phyloP scores from a whole-genome alignment of 2,113 vertebrate genomes.

The Apteryx mantelli region DNA sequence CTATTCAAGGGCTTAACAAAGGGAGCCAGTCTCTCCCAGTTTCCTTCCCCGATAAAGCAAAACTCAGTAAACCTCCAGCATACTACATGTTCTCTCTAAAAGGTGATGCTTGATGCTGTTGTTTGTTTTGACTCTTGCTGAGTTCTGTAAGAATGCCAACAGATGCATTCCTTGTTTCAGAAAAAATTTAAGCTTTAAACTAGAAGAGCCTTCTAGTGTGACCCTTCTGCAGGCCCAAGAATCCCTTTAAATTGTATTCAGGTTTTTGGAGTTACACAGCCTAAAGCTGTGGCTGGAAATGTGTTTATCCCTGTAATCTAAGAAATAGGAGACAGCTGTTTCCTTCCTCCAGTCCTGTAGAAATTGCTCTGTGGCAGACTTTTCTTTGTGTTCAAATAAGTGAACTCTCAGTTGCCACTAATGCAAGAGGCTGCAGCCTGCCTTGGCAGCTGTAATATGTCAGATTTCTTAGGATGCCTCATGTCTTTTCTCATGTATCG shows the following conservation, averaged over 20 bases:
- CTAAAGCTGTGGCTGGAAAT: constrained; percentile 46
- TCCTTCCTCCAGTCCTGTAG: constrained; percentile 47
- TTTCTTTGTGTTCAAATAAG: constrained; percentile 40
- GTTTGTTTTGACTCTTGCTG: constrained; percentile 13
- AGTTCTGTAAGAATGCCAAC: neutral
- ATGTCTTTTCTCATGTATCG: rapidly evolving
- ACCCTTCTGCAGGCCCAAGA: neutral
- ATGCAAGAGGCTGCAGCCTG: neutral
- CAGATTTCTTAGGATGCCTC: constrained; percentile 16
- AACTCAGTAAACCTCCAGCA: constrained; percentile 25
- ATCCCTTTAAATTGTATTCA: constrained; percentile 24
- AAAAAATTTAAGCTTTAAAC: neutral
- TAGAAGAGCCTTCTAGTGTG: neutral
- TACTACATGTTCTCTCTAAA: neutral
- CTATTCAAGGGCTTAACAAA: constrained; percentile 40
- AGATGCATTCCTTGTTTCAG: constrained; percentile 27
- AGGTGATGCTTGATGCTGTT: neutral
- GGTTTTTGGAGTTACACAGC: constrained; percentile 11
- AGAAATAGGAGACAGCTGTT: constrained; percentile 60
- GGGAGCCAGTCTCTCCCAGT: constrained; percentile 5
- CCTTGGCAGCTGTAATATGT: constrained; percentile 10
- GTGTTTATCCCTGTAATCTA: constrained; percentile 58
- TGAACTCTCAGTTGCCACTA: constrained; percentile 43
- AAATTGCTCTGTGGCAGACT: neutral
- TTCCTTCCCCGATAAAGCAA: constrained; percentile 46